phyloP scores from a whole-genome alignment of 2,797 vertebrate genomes.

The Aselliscus stoliczkanus region DNA sequence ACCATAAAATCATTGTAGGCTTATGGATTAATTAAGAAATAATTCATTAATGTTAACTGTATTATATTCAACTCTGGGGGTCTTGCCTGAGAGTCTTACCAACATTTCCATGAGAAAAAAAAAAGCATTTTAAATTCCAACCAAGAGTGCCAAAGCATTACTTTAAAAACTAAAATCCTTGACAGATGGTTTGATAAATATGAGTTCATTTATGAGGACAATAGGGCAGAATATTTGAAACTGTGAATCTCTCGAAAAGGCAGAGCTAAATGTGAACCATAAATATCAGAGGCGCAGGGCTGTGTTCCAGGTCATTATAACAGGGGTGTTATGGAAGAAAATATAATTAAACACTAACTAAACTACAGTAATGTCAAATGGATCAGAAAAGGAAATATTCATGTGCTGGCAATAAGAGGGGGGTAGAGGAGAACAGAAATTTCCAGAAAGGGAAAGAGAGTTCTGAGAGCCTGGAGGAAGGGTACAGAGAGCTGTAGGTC shows the following conservation, averaged over 20 bases:
- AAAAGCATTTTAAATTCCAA: neutral
- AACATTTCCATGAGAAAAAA: constrained; percentile 25
- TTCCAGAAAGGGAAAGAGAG: neutral
- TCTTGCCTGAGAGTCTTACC: neutral
- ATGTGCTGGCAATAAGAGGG: neutral
- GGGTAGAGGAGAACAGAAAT: neutral
- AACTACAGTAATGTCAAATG: neutral
- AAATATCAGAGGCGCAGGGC: neutral
- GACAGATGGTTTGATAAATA: constrained; percentile 39
- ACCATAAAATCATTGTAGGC: neutral
- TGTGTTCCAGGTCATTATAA: neutral
- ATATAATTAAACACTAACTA: constrained; percentile 23
- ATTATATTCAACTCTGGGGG: neutral
- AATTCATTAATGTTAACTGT: neutral
- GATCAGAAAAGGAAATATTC: neutral
- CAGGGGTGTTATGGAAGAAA: neutral
- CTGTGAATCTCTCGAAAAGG: neutral
- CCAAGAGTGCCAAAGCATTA: neutral
- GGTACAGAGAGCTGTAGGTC: neutral
- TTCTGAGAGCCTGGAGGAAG: neutral
- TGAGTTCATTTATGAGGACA: constrained; percentile 3
- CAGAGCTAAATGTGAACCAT: neutral
- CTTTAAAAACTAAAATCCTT: constrained; percentile 35
- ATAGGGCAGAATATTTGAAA: constrained; percentile 36
- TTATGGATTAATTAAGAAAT: neutral